phyloP scores from a whole-genome alignment of 1,140 invertebrate genomes.

The Drosophila subpulchrella region DNA sequence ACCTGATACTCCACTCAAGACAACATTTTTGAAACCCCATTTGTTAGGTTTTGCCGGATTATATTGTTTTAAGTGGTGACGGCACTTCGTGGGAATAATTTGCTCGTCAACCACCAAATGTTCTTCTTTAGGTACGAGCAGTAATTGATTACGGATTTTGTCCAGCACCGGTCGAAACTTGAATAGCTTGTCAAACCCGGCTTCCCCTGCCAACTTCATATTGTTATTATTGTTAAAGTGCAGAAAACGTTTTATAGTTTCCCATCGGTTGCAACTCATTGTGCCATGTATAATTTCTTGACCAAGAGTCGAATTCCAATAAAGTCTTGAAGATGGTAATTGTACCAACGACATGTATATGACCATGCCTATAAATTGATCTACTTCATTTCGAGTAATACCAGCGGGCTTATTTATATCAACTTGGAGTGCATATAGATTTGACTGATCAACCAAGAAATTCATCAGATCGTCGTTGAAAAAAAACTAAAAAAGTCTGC shows the following conservation, averaged over 20 bases:
- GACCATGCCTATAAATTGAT: too few relatives aligned
- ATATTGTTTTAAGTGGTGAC: background rate
- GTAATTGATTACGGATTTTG: slow-evolving; percentile 5
- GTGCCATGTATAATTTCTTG: background rate
- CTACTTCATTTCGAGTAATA: too few relatives aligned
- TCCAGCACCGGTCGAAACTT: slow-evolving; percentile 2
- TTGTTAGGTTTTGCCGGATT: background rate
- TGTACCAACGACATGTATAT: too few relatives aligned
- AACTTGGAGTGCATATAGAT: too few relatives aligned
- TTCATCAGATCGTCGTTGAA: too few relatives aligned
- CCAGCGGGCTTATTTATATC: too few relatives aligned
- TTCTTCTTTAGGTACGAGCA: slow-evolving; percentile 4
- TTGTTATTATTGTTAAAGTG: background rate
- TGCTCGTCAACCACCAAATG: slow-evolving; percentile 4
- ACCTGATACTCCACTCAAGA: slow-evolving; percentile 1
- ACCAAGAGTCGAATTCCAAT: slow-evolving; percentile 1
- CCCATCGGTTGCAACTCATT: background rate
- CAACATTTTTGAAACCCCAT: slow-evolving; percentile 1
- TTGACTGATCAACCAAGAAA: too few relatives aligned
- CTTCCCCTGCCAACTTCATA: slow-evolving; percentile 1
- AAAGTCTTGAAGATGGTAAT: too few relatives aligned
- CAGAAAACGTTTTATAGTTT: too few relatives aligned
- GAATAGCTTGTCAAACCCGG: slow-evolving; percentile 3
- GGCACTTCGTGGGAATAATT: slow-evolving; percentile 1
- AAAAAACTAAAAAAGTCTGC: too few relatives aligned